Conservation (phyloP, 2,113 vertebrate species). For the Pelusios castaneus region DNA sequence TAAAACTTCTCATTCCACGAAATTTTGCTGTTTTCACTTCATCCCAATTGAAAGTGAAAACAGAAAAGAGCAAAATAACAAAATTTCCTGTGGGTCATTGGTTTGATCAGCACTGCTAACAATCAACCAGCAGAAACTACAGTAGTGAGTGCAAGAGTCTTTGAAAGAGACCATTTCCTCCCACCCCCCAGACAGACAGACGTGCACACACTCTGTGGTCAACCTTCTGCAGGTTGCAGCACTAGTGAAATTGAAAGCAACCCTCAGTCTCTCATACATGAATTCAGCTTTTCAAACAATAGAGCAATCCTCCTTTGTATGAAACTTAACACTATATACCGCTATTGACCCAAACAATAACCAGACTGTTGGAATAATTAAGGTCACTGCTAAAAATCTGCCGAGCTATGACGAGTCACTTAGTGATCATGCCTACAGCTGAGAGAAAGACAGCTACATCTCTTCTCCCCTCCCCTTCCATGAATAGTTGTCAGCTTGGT, state of each 20-base stretch:
- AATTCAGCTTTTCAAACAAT: background rate
- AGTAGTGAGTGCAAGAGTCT: background rate
- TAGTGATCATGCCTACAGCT: background rate
- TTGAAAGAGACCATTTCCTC: background rate
- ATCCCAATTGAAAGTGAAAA: background rate
- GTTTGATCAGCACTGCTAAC: background rate
- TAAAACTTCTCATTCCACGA: background rate
- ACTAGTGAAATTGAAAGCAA: background rate
- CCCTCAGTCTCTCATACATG: background rate
- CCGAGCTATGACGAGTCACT: background rate
- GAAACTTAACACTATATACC: background rate
- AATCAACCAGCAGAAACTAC: background rate
- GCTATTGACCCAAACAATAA: background rate
- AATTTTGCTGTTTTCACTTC: background rate
- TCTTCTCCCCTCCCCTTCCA: background rate
- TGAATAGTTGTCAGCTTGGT: background rate
- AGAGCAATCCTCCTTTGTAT: background rate
- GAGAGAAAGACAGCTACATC: background rate
- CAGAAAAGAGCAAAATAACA: background rate
- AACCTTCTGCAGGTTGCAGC: background rate
- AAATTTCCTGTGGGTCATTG: background rate
- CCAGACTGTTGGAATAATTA: conserved; percentile 1
- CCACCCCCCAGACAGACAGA: too few species aligned
- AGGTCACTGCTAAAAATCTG: background rate
- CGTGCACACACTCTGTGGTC: accelerated